Percentiles rank a stretch among this genome's conserved stretches.
phyloP scores from a whole-genome alignment of 2,888 invertebrate species.

The Cheilosia pagana region DNA sequence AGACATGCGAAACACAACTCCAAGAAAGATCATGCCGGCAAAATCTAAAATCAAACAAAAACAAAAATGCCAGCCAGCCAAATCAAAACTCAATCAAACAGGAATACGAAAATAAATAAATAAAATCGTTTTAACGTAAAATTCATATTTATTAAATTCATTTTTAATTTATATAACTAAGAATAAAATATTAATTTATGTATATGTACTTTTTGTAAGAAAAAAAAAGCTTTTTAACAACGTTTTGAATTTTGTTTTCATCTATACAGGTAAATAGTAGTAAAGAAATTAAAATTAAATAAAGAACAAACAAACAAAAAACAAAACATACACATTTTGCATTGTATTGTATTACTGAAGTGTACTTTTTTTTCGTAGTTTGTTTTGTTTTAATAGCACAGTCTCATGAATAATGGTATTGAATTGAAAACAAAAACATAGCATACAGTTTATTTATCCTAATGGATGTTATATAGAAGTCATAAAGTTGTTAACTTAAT shows the following conservation, averaged over 20 bases:
- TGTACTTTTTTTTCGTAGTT: slow-evolving; percentile 47
- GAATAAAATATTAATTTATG: slow-evolving; percentile 70
- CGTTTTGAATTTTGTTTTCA: slow-evolving; percentile 76
- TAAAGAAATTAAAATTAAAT: slow-evolving; percentile 76
- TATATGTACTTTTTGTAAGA: slow-evolving; percentile 65
- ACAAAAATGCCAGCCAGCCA: slow-evolving; percentile 43
- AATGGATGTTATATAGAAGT: slow-evolving; percentile 58
- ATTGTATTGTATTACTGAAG: slow-evolving; percentile 35
- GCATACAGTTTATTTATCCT: slow-evolving; percentile 55
- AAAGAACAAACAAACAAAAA: slow-evolving; percentile 69
- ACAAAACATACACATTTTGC: slow-evolving; percentile 50
- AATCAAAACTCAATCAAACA: slow-evolving; percentile 53
- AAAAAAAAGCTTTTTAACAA: slow-evolving; percentile 76
- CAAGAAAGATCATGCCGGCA: slow-evolving; percentile 54
- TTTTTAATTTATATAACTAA: slow-evolving; percentile 62
- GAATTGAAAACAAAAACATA: slow-evolving; percentile 56
- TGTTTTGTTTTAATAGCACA: slow-evolving; percentile 70
- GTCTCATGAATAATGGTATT: slow-evolving; percentile 72
- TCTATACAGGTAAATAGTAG: slow-evolving; percentile 76
- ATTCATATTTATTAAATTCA: slow-evolving; percentile 72
- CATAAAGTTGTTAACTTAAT: slow-evolving; percentile 60
- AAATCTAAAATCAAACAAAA: slow-evolving; percentile 38
- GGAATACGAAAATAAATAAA: slow-evolving; percentile 54
- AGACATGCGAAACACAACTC: slow-evolving; percentile 50
- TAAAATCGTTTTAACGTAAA: slow-evolving; percentile 54